A percentile compares a stretch with the other conserved stretches of the same genome.
Conservation (phyloP, 2,888 invertebrate species). For the Beris chalybata region DNA sequence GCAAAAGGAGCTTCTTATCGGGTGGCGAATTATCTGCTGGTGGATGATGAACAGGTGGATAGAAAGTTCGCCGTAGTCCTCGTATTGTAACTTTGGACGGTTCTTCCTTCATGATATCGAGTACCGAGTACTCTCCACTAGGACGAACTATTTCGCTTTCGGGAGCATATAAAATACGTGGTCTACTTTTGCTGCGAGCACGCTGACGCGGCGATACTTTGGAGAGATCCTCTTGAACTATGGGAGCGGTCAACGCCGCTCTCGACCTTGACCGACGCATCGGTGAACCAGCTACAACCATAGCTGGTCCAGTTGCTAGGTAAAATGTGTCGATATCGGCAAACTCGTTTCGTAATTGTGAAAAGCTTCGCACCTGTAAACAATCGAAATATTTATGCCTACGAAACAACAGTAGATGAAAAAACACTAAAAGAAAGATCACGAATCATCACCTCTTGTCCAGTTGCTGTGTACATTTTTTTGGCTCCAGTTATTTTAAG, state of each 20-base stretch:
- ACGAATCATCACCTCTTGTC: slow-evolving; percentile 74
- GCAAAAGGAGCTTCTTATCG: slow-evolving; percentile 82
- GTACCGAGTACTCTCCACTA: slow-evolving; percentile 75
- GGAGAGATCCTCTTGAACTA: slow-evolving; percentile 54
- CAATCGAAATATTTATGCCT: slow-evolving; percentile 19
- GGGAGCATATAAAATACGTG: slow-evolving; percentile 79
- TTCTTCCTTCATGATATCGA: slow-evolving; percentile 84
- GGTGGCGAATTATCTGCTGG: slow-evolving; percentile 85
- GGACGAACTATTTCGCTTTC: slow-evolving; percentile 79
- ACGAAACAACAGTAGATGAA: not conserved
- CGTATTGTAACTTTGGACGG: slow-evolving; percentile 81
- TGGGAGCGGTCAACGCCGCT: slow-evolving; percentile 59
- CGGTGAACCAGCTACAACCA: slow-evolving; percentile 60
- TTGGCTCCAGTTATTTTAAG: slow-evolving; percentile 89
- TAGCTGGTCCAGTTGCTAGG: slow-evolving; percentile 59
- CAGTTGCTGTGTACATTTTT: slow-evolving; percentile 88
- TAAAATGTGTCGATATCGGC: slow-evolving; percentile 91
- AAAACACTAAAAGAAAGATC: not conserved
- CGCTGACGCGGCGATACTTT: slow-evolving; percentile 61
- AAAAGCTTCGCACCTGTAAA: slow-evolving; percentile 83
- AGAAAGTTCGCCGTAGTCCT: slow-evolving; percentile 80
- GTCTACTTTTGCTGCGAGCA: slow-evolving; percentile 82
- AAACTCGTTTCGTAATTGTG: slow-evolving; percentile 89
- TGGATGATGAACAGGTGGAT: slow-evolving; percentile 83
- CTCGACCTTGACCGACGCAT: slow-evolving; percentile 68